phyloP scores from a whole-genome alignment of 30 jellyfish, hydroid and myxozoan species.

The Aurelia coerulea region DNA sequence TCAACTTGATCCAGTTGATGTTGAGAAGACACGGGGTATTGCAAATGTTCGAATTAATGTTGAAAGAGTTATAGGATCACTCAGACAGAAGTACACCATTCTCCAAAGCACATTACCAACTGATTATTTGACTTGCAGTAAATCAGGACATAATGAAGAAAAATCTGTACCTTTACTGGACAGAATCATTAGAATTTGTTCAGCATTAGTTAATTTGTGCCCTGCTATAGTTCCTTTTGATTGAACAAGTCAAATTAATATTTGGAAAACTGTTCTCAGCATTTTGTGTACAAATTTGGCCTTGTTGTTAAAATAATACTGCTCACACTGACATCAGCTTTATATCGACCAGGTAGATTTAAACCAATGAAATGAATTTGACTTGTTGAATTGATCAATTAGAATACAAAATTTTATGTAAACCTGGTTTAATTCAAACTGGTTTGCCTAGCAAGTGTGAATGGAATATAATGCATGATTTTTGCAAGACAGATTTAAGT shows the following conservation, averaged over 20 bases:
- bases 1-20: slow-evolving; percentile 51
- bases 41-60: slow-evolving; percentile 45
- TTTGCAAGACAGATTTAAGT: too few relatives aligned
- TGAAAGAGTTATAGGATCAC: slow-evolving; percentile 31
- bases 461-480: too few relatives aligned
- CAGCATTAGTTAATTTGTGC: slow-evolving; percentile 28
- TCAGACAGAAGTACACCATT: slow-evolving; percentile 23
- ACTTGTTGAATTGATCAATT: too few relatives aligned
- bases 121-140: slow-evolving; percentile 3
- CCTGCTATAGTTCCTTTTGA: slow-evolving; percentile 10
- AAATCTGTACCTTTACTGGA: slow-evolving; percentile 10
- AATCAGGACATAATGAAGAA: slow-evolving; percentile 10
- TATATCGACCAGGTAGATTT: too few relatives aligned
- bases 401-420: too few relatives aligned
- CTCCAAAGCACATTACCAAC: slow-evolving; percentile 21
- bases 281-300: background rate
- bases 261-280: background rate
- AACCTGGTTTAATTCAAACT: too few relatives aligned
- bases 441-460: too few relatives aligned
- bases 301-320: too few relatives aligned
- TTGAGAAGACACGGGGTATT: slow-evolving; percentile 38
- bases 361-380: too few relatives aligned
- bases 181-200: slow-evolving; percentile 25
- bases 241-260: background rate
- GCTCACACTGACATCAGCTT: too few relatives aligned